Evolutionary conservation across 2,888 invertebrate genomes (phyloP).

Genomic region (Xylocampa areola): DNA sequence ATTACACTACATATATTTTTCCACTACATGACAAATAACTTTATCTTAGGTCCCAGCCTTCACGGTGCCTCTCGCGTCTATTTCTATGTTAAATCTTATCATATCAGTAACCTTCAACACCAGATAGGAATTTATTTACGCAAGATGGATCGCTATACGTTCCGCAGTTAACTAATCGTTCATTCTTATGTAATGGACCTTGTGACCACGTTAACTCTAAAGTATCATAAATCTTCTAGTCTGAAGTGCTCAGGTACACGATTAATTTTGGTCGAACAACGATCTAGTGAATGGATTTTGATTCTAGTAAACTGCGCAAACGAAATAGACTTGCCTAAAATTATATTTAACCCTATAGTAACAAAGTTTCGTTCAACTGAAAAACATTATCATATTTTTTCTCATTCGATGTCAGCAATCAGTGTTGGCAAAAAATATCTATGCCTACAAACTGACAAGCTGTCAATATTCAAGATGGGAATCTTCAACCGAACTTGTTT

Average conservation of each 20-base stretch:
- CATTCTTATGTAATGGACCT: constrained; percentile 44
- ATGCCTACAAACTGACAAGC: background rate
- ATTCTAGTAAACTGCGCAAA: constrained; percentile 15
- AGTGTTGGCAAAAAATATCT: background rate
- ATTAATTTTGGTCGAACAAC: constrained; percentile 16
- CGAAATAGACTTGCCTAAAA: constrained; percentile 8
- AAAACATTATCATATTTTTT: background rate
- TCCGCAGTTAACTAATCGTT: constrained; percentile 38
- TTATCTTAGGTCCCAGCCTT: constrained; percentile 28
- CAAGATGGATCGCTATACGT: constrained; percentile 50
- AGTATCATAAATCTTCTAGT: constrained; percentile 28
- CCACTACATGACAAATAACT: constrained; percentile 3
- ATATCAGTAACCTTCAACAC: constrained; percentile 52
- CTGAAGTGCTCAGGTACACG: too few species aligned
- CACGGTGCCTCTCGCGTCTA: constrained; percentile 32
- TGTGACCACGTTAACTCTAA: constrained; percentile 40
- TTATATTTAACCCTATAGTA: constrained; percentile 13
- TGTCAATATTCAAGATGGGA: background rate
- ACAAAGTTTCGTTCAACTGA: background rate
- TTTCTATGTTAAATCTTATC: constrained; percentile 50
- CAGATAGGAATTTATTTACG: constrained; percentile 44
- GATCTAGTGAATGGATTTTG: constrained; percentile 21
- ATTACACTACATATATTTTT: background rate
- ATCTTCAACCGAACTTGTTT: constrained; percentile 9
- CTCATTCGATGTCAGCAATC: background rate